Evolutionary conservation across 2,888 invertebrate species (phyloP), one percentile per base, ranked within the genome.

Genomic region (Oligia fasciuncula): DNA sequence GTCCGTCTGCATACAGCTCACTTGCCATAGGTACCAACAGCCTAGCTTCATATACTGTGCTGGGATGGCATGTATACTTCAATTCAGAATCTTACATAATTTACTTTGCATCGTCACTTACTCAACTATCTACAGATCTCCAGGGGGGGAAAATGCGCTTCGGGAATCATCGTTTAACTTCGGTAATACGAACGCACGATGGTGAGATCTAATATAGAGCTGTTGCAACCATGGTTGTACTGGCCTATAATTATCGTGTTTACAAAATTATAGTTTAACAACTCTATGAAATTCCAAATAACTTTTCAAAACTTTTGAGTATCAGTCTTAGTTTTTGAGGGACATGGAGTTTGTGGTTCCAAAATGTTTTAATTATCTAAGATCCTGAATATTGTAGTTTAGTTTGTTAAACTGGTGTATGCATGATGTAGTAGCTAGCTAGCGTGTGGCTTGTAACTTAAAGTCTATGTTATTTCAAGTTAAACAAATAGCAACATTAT

Each of bases 1-100:
- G 76, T 93, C 95, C 62, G 92, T 94, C 86, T 97, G 97, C 93
- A 93, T 97, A 77, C 96, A 95, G 72, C 94, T 96, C 91, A 94
- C 94, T 19, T 96, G 97, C 86, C 94, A 94, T 93, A 96, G 97
- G 97, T 96, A 96, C 92, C 46, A 6, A 60, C 60, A 11, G 73
- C 49, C 62, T 43, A 35, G 76, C 62, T 63, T 46, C 51, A 4
- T 35, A 40, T 49, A 74, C n/a, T 49, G 46, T 14, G 35, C 40
- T 73, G 60, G n/a, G n/a, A 35, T 49, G 19, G 76, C 75, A 62
- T 76, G 62, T 19, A 19, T 29, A 62, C n/a, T 62, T 29, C 17
- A 4, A n/a, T 43, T 71, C 62, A 71, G 71, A 62, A 71, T 43
- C 19, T 60, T 71, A 62, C 2, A 43, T 62, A 62, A 62, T 29